Base-by-base conservation (phyloP, 64 coral and sea anemone species). In the Platygyra sinensis region DNA sequence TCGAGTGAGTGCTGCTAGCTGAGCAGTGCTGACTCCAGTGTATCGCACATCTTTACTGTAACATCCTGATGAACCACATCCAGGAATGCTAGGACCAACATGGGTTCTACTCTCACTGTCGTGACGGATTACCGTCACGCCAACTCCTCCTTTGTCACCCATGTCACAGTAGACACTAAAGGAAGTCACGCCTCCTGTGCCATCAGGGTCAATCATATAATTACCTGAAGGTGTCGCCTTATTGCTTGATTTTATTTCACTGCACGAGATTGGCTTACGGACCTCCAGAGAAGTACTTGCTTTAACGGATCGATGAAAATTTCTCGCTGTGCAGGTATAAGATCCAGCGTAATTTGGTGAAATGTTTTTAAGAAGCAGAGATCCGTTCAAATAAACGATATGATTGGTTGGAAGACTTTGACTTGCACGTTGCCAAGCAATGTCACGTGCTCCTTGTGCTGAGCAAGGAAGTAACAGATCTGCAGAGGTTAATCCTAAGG, bases 151-250 rank as follows among this genome's bases (percentile, higher is more conserved):
- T 16, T 39, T 88, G 86, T 87, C 49, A 76, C 72, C 38, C 72
- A 88, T 88, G 30, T 88, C 86, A 24, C 86, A 88, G 51, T 62
- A 75, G 72, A 88, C 86, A 15, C 15, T 88, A 16, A 88, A 88
- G 2, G 72, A 72, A 60, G 72, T 59, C 49, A 74, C 86, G 24
- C 86, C 86, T 76, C 30, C 72, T 8, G 60, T 36, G 19, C 86
- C 72, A 73, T 88, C 86, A 76, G 86, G 86, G 17, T 88, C 72
- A 60, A 88, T 76, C 14, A 11, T 13, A 36, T 88, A 88, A 27
- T 77, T 64, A 5, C 88, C 36, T 30, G 76, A 79, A 55, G 38
- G 2, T 19, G n/a, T 52, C 25, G 0, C 24, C 8, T 51, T 32
- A 59, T 52, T 10, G 0, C 12, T 36, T 72, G 59, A 22, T 82